Evolutionary conservation across 2,113 vertebrate species (phyloP).

Genomic region (Rhadina sibilatrix): DNA sequence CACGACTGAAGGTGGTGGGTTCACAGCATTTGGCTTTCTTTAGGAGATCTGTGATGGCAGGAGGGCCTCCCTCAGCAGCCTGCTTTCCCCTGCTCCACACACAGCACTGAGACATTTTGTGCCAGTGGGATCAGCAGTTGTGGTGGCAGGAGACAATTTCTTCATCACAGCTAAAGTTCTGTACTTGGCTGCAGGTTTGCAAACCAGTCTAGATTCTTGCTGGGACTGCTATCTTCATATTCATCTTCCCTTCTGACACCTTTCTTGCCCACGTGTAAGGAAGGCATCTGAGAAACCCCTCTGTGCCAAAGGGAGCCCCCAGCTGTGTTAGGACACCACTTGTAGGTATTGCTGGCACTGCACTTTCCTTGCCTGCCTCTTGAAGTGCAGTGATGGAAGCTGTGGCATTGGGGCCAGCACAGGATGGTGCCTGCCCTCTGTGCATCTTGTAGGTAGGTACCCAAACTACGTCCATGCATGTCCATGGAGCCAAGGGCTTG

Average conservation of each 20-base stretch:
- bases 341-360: background rate
- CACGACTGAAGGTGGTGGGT: background rate
- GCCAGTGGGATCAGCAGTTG: background rate
- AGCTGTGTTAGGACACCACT: background rate
- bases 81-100: background rate
- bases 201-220: background rate
- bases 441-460: background rate
- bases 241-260: background rate
- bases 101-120: background rate
- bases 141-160: background rate
- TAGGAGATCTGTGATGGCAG: background rate
- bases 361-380: background rate
- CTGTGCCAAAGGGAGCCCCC: background rate
- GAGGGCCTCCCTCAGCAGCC: background rate
- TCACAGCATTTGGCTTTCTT: background rate
- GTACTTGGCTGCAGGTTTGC: background rate
- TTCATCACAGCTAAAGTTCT: background rate
- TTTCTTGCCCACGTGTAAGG: background rate
- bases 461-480: accelerated
- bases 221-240: background rate
- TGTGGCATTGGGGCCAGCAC: accelerated
- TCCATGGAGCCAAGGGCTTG: accelerated
- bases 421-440: accelerated
- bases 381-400: accelerated
- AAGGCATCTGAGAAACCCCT: background rate